Evolutionary conservation across 2,113 vertebrate genomes (phyloP), one percentile per base, ranked within the genome.

Genomic region (Kryptolebias marmoratus): DNA sequence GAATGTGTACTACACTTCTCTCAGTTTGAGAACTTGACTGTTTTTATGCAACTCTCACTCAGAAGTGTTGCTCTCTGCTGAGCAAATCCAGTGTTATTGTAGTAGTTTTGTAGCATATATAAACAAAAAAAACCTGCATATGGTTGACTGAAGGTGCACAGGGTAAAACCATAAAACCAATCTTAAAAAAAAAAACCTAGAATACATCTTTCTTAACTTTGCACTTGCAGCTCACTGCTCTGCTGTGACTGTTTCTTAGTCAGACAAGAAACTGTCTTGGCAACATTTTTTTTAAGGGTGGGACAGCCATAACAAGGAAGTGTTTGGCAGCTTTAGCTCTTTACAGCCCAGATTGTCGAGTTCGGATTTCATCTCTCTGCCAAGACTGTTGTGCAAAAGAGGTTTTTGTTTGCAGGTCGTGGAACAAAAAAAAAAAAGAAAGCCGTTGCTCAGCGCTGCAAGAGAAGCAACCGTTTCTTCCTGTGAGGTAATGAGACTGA

Each of bases 271-370:
- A 30, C 11, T 64, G 14, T 44, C 44, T 14, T 1, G 18, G 30
- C 15, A 50, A 22, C 28, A 47, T 10, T 11, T 53, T 54, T 48
- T 22, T 1, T 31, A 49, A 30, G 70, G 69, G 70, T 44, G 69
- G 30, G 60, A 63, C 62, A 50, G 27, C 49, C 55, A 2, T 52
- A 71, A 74, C 28, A 47, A 67, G 59, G 73, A 71, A 80, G 45
- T 68, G 12, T 68, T 70, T 42, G 4, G 1, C 5, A 50, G 11
- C 2, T 10, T 10, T 11, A 27, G 10, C 15, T 3, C 11, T 65
- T 32, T 27, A 12, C 0, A 57, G 15, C 2, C 22, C 11, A 27
- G 55, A 27, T 7, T 52, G 36, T 28, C 59, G 31, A 12, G 12
- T 62, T 61, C 62, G 14, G 44, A 2, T 53, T 66, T 72, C 65